Conservation (phyloP, 2,797 vertebrate species). For the Spatula clypeata region DNA sequence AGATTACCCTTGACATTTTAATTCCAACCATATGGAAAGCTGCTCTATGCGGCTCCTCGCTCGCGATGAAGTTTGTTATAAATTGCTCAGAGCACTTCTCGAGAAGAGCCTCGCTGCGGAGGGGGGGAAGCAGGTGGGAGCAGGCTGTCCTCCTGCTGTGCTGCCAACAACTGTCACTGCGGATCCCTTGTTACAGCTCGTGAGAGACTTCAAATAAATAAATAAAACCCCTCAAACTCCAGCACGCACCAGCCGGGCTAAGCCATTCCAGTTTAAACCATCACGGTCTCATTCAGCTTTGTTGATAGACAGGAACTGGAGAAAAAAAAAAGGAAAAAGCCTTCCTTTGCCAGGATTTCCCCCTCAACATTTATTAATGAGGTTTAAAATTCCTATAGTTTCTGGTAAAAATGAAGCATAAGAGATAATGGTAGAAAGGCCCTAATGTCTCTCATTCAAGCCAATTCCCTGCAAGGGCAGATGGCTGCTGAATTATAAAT, state of each 20-base stretch:
- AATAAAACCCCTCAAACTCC: not conserved
- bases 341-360: not conserved
- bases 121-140: not conserved
- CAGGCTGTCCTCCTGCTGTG: not conserved
- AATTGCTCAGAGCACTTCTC: not conserved
- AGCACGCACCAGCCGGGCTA: not conserved
- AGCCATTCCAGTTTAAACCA: constrained; percentile 20
- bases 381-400: constrained; percentile 58
- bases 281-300: constrained; percentile 37
- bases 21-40: not conserved
- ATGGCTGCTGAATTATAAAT: constrained; percentile 73
- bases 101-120: not conserved
- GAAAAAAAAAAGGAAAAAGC: constrained; percentile 5
- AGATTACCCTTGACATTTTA: not conserved
- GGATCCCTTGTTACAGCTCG: not conserved
- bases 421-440: constrained; percentile 5
- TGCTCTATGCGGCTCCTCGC: not conserved
- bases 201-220: constrained; percentile 14
- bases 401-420: constrained; percentile 46
- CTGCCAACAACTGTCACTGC: not conserved
- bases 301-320: not conserved
- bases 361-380: constrained; percentile 21
- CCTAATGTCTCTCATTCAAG: not conserved
- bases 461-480: constrained; percentile 59
- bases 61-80: not conserved